A percentile compares a stretch with the other conserved stretches of the same genome.
These are phyloP conservation scores for Cepaea hortensis DNA, from an alignment of 2,888 invertebrate species.

Conservation along the genomic window DNA sequence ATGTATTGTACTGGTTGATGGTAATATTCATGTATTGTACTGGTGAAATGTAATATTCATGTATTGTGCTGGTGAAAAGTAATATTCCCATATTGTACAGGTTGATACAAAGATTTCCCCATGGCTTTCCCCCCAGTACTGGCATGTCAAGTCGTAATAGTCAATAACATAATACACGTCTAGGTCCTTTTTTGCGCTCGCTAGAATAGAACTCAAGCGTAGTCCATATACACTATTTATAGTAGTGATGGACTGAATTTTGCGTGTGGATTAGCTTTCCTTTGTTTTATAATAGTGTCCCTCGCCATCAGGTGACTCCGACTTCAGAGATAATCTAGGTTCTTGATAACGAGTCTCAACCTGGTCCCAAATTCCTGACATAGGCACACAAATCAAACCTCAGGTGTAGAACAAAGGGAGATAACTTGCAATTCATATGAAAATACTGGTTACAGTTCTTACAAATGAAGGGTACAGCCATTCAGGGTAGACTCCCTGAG, in stretches of 20 bases:
- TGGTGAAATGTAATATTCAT: neutral
- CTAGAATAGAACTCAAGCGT: too few relatives aligned
- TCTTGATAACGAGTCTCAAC: neutral
- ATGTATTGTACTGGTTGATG: neutral
- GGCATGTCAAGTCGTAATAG: neutral
- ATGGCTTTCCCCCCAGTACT: neutral
- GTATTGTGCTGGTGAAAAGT: neutral
- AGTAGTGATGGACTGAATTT: too few relatives aligned
- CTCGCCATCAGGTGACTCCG: too few relatives aligned
- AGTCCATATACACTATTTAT: too few relatives aligned
- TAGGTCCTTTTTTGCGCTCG: neutral
- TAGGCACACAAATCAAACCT: neutral
- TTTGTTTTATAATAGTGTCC: too few relatives aligned
- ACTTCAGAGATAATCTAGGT: neutral
- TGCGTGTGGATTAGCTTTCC: too few relatives aligned
- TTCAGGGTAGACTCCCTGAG: constrained; percentile 41
- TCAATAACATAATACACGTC: neutral
- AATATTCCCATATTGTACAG: too few relatives aligned
- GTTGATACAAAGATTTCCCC: too few relatives aligned
- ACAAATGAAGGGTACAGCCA: constrained; percentile 44
- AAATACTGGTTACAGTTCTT: neutral
- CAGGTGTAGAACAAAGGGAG: neutral
- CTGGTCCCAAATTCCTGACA: neutral
- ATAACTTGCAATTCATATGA: neutral
- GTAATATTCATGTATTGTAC: neutral